phyloP scores from a whole-genome alignment of 2,888 invertebrate species.

The Julus scandinavius region DNA sequence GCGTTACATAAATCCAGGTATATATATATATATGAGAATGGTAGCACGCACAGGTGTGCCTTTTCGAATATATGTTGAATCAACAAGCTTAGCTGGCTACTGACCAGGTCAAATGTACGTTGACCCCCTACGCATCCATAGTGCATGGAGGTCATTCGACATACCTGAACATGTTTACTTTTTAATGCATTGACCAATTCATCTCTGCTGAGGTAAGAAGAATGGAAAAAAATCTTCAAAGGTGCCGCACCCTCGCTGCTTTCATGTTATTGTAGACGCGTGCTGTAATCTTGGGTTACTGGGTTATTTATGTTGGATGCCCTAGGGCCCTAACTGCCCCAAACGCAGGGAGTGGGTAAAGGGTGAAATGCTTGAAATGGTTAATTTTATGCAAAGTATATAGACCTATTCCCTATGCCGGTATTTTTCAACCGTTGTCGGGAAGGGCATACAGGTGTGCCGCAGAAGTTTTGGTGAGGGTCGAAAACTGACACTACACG shows the following conservation, averaged over 20 bases:
- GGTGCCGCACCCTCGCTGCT: slow-evolving; percentile 34
- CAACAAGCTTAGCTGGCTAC: slow-evolving; percentile 35
- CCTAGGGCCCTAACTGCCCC: background rate
- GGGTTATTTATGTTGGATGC: slow-evolving; percentile 9
- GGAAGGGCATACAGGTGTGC: too few relatives aligned
- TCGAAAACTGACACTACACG: too few relatives aligned
- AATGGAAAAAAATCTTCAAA: slow-evolving; percentile 30
- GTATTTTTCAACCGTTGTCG: too few relatives aligned
- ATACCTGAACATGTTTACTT: slow-evolving; percentile 34
- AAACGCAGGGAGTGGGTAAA: background rate
- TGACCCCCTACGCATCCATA: slow-evolving; percentile 42
- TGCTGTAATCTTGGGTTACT: background rate
- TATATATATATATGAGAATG: background rate
- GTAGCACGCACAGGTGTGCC: slow-evolving; percentile 31
- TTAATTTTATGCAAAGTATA: background rate
- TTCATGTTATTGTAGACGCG: slow-evolving; percentile 34
- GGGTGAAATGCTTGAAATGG: background rate
- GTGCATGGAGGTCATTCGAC: slow-evolving; percentile 31
- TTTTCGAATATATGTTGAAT: background rate
- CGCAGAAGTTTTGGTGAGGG: too few relatives aligned
- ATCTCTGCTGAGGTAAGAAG: slow-evolving; percentile 37
- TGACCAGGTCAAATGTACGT: slow-evolving; percentile 39
- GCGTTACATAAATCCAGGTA: slow-evolving; percentile 10
- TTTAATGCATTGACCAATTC: slow-evolving; percentile 36
- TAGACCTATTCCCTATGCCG: too few relatives aligned